A percentile compares a stretch with the other conserved stretches of the same genome.
Evolutionary conservation across 2,888 invertebrate genomes (phyloP).

Genomic region (Drosophila barbarae): DNA sequence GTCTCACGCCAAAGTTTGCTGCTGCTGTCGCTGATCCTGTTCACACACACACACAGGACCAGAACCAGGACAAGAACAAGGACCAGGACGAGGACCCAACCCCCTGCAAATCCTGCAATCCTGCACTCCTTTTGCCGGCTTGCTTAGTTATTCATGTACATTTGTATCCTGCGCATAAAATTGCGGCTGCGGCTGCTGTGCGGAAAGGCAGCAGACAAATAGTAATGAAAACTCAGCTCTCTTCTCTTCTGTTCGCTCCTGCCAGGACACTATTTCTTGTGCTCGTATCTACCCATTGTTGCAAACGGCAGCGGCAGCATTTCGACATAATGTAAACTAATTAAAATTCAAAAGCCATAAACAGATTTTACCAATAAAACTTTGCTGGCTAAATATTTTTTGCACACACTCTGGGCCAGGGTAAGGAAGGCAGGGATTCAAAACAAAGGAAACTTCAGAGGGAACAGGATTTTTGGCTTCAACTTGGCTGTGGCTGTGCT

Average conservation of each 20-base stretch:
- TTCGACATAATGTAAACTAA: constrained; percentile 78
- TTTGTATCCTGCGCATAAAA: constrained; percentile 75
- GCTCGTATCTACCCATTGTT: constrained; percentile 38
- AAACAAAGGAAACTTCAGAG: constrained; percentile 69
- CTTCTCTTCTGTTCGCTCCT: constrained; percentile 49
- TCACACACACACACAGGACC: background rate
- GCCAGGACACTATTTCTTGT: constrained; percentile 62
- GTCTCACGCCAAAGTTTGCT: constrained; percentile 66
- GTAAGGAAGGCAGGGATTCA: background rate
- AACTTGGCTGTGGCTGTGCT: constrained; percentile 39
- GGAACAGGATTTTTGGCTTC: constrained; percentile 48
- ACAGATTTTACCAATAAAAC: constrained; percentile 79
- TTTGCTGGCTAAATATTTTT: constrained; percentile 76
- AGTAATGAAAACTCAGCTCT: constrained; percentile 62
- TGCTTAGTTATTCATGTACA: constrained; percentile 73
- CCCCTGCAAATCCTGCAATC: constrained; percentile 4
- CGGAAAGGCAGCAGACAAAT: constrained; percentile 75
- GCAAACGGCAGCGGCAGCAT: constrained; percentile 56
- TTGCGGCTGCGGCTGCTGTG: constrained; percentile 73
- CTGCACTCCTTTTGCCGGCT: constrained; percentile 25
- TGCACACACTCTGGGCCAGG: constrained; percentile 37
- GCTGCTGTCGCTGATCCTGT: constrained; percentile 47
- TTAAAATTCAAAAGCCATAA: constrained; percentile 79
- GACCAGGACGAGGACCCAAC: constrained; percentile 5
- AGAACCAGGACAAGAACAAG: background rate